Percentiles rank a stretch among this genome's conserved stretches.
Evolutionary conservation across 2,113 vertebrate species (phyloP).

Genomic region (Apistogramma diplotaenia): DNA sequence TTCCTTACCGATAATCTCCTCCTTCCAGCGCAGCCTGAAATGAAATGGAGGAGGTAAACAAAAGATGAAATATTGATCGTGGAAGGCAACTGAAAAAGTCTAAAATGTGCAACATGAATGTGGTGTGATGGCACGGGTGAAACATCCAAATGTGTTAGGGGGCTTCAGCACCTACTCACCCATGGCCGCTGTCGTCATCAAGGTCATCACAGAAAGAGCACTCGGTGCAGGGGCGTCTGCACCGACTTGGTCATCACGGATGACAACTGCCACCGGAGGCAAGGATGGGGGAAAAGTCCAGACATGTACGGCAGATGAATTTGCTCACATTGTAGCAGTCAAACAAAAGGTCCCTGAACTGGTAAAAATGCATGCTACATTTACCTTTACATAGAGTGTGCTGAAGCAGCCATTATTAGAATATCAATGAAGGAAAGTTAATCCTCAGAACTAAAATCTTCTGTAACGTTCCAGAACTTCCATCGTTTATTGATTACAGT

Average conservation of each 20-base stretch:
- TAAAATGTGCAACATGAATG: constrained; percentile 23
- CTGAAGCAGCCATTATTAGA: not conserved
- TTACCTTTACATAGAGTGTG: not conserved
- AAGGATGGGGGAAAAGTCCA: not conserved
- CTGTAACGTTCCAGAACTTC: not conserved
- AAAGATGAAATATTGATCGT: constrained; percentile 61
- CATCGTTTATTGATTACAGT: not conserved
- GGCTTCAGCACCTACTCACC: constrained; percentile 41
- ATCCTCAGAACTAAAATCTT: not conserved
- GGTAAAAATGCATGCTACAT: not conserved
- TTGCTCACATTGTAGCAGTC: not conserved
- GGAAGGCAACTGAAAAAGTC: not conserved
- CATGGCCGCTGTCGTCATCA: constrained; percentile 47
- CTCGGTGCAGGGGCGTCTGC: constrained; percentile 34
- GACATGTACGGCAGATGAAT: constrained; percentile 1
- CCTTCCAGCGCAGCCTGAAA: not conserved
- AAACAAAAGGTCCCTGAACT: not conserved
- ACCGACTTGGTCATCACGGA: constrained; percentile 19
- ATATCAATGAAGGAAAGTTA: not conserved
- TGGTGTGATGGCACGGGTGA: constrained; percentile 6
- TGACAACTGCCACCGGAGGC: constrained; percentile 52
- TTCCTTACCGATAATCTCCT: not conserved
- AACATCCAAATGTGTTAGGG: constrained; percentile 31
- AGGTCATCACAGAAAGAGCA: constrained; percentile 49
- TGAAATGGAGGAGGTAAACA: constrained; percentile 18